A percentile compares a stretch with the other conserved stretches of the same genome.
phyloP scores from a whole-genome alignment of 2,113 vertebrate species.

The Indri indri region DNA sequence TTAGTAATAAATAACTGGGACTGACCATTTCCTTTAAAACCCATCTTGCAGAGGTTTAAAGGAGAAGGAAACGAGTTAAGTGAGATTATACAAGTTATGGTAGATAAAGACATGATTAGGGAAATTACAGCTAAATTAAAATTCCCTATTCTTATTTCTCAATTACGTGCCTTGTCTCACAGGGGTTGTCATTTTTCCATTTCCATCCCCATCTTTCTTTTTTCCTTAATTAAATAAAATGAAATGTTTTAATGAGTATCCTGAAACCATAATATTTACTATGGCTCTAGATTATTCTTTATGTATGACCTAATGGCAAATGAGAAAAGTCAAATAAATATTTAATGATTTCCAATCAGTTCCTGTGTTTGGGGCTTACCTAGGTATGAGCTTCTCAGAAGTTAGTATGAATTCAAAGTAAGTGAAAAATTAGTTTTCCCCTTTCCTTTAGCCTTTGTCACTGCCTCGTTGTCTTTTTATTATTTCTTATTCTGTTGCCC shows the following conservation, averaged over 20 bases:
- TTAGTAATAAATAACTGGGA: not conserved
- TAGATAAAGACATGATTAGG: not conserved
- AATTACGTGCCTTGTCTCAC: not conserved
- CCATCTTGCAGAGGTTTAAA: not conserved
- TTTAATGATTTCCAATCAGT: constrained; percentile 17
- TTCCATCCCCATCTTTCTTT: not conserved
- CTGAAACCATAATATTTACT: not conserved
- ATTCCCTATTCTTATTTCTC: not conserved
- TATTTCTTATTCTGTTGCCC: constrained; percentile 3
- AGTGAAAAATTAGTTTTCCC: constrained; percentile 3
- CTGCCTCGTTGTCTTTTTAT: not conserved
- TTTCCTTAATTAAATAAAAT: not conserved
- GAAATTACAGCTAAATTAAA: not conserved
- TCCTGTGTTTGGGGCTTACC: not conserved
- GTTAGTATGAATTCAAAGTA: not conserved
- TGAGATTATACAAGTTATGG: not conserved
- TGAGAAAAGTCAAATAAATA: constrained; percentile 42
- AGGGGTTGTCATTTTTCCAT: not conserved
- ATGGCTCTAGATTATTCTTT: constrained; percentile 14
- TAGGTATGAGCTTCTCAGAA: constrained; percentile 16
- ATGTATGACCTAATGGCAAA: not conserved
- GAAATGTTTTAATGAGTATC: constrained; percentile 25
- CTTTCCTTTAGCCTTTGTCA: not conserved
- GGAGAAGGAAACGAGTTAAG: not conserved
- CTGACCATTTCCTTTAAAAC: not conserved